These are phyloP conservation scores for Holothuria glaberrima DNA, from an alignment of 35 echinoderm and acorn worm genomes.

Conservation along the genomic window DNA sequence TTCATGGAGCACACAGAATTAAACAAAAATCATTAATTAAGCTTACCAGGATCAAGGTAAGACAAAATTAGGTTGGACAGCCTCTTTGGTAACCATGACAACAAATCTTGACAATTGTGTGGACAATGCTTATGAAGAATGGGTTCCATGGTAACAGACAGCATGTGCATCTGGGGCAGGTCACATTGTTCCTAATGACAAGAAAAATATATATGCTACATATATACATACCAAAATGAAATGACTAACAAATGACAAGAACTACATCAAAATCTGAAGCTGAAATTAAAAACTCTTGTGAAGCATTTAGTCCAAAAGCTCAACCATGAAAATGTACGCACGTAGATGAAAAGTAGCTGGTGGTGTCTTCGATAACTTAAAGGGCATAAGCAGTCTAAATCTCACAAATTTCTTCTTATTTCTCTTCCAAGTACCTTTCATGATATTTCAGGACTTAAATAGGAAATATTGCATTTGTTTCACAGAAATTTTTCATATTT, in stretches of 20 bases:
- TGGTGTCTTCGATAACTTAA: constrained; percentile 86
- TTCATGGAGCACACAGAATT: not conserved
- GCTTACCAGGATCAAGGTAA: constrained; percentile 94
- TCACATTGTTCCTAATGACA: constrained; percentile 73
- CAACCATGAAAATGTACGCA: too few relatives aligned
- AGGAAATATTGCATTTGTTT: too few relatives aligned
- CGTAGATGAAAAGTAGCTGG: constrained; percentile 64
- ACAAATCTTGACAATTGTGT: constrained; percentile 97
- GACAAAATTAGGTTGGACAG: constrained; percentile 84
- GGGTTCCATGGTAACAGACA: constrained; percentile 97
- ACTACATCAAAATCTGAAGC: too few relatives aligned
- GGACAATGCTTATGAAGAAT: constrained; percentile 95
- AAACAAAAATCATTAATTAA: not conserved
- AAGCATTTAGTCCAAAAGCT: constrained; percentile 66
- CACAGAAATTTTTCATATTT: too few relatives aligned
- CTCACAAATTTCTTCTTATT: too few relatives aligned
- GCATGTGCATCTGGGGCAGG: constrained; percentile 98
- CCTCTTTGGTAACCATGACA: constrained; percentile 96
- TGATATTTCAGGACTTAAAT: too few relatives aligned
- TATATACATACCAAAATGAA: not conserved
- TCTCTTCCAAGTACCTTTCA: too few relatives aligned
- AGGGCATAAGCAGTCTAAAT: too few relatives aligned
- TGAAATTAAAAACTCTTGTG: constrained; percentile 44
- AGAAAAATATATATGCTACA: not conserved
- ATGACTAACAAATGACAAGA: too few relatives aligned